Conservation (phyloP, 2,888 invertebrate genomes). For the Halictus ligatus region DNA sequence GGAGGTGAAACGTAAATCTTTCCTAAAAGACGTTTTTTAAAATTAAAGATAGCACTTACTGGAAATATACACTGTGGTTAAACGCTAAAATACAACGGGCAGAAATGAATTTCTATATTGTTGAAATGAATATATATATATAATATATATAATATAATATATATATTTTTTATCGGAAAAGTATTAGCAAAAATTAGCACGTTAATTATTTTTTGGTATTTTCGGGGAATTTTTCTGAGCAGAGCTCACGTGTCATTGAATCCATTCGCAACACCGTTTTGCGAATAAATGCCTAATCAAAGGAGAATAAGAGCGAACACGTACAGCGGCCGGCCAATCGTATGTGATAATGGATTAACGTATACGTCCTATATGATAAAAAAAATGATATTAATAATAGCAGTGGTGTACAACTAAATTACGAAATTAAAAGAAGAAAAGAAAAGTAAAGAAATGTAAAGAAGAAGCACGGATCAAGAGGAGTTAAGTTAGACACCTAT, state of each 20-base stretch:
- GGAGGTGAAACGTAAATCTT: not conserved
- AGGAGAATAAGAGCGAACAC: conserved; percentile 18
- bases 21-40: not conserved
- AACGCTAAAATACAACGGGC: not conserved
- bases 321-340: conserved; percentile 25
- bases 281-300: not conserved
- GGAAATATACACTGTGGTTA: not conserved
- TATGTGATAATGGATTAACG: conserved; percentile 20
- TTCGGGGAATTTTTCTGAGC: not conserved
- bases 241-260: not conserved
- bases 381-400: conserved; percentile 44
- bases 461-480: conserved; percentile 42
- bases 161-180: not conserved
- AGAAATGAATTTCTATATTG: not conserved
- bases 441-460: conserved; percentile 15
- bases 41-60: not conserved
- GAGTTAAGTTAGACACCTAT: conserved; percentile 32
- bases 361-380: conserved; percentile 39
- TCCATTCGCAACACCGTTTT: not conserved
- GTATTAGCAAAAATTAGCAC: not conserved
- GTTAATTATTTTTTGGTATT: not conserved
- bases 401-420: conserved; percentile 38
- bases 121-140: no score
- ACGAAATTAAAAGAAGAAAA: conserved; percentile 40
- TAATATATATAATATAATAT: no score